These are phyloP conservation scores for Sylvia atricapilla DNA, from an alignment of 2,113 vertebrate species.

Conservation along the genomic window DNA sequence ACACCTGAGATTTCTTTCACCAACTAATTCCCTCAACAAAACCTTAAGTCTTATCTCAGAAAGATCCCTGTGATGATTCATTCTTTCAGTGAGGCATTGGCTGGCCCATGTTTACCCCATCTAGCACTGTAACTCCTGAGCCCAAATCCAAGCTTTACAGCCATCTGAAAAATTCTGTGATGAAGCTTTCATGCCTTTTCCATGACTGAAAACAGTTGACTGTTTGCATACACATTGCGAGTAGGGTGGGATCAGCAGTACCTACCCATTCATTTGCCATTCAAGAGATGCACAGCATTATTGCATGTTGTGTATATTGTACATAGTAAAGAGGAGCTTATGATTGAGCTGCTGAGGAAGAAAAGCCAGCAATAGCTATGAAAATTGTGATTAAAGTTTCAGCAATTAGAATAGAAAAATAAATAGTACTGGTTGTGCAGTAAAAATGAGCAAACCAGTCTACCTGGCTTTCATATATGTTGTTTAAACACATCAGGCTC, in stretches of 20 bases:
- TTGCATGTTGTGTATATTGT: background rate
- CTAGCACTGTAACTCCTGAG: background rate
- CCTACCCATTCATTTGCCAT: background rate
- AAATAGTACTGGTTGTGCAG: background rate
- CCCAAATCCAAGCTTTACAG: background rate
- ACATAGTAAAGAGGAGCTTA: background rate
- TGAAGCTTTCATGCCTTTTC: background rate
- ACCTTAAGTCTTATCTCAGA: background rate
- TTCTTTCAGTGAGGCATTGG: background rate
- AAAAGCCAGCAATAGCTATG: background rate
- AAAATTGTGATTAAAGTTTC: background rate
- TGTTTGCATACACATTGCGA: accelerated
- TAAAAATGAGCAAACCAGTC: background rate
- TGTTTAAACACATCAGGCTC: background rate
- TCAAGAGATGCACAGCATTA: background rate
- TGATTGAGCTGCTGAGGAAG: background rate
- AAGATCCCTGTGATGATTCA: background rate
- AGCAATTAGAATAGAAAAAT: background rate
- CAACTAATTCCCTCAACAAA: background rate
- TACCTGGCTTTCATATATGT: background rate
- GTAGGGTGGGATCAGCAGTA: background rate
- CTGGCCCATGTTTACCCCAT: background rate
- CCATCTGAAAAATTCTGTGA: background rate
- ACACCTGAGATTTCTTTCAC: background rate
- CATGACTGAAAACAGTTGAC: background rate